These are phyloP conservation scores for Anser cygnoides DNA, from an alignment of 2,113 vertebrate genomes.

Conservation along the genomic window DNA sequence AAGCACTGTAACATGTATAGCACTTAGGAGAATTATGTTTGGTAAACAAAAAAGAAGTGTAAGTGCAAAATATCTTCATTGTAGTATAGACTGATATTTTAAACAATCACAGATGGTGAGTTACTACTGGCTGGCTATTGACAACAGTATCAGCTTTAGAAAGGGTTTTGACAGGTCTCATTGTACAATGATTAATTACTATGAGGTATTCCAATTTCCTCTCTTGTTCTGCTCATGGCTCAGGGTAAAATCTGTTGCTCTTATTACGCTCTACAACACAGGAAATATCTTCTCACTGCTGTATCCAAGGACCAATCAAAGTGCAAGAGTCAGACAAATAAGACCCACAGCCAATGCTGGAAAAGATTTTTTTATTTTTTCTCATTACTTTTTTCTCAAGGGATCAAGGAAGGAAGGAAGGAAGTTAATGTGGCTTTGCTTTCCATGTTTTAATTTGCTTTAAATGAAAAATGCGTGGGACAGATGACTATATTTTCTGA, in stretches of 20 bases:
- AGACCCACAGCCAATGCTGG: constrained; percentile 24
- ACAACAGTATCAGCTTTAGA: constrained; percentile 88
- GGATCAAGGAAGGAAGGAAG: constrained; percentile 5
- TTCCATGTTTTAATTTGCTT: background rate
- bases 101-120: constrained; percentile 92
- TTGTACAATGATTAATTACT: constrained; percentile 96
- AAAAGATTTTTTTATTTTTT: background rate
- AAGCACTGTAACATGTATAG: background rate
- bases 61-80: constrained; percentile 77
- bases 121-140: constrained; percentile 81
- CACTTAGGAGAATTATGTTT: constrained; percentile 41
- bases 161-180: constrained; percentile 91
- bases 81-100: constrained; percentile 80
- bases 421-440: background rate
- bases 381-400: background rate
- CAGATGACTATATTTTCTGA: background rate
- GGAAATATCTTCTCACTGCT: constrained; percentile 79
- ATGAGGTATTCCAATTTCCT: constrained; percentile 89
- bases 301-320: constrained; percentile 68
- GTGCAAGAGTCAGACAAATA: constrained; percentile 67
- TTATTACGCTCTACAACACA: constrained; percentile 79
- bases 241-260: constrained; percentile 81
- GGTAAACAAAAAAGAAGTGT: constrained; percentile 69
- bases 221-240: constrained; percentile 78
- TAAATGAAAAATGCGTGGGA: background rate